A percentile compares a stretch with the other conserved stretches of the same genome.
Evolutionary conservation across 2,797 vertebrate genomes (phyloP).

Genomic region (Stomatorhinus walkeri): DNA sequence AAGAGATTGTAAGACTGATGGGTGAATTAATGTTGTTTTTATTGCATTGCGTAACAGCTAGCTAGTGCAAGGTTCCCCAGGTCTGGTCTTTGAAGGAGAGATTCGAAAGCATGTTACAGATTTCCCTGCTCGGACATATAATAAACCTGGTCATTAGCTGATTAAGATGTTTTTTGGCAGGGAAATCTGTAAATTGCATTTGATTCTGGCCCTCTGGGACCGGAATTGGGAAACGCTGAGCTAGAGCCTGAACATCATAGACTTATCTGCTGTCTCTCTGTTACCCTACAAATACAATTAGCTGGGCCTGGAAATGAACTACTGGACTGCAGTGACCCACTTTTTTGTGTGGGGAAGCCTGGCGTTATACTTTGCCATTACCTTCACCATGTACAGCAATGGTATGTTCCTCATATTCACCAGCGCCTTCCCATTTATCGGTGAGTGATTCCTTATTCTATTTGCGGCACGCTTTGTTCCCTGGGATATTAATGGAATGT

Average conservation of each 20-base stretch:
- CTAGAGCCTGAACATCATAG: neutral
- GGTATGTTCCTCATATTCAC: slow-evolving; percentile 71
- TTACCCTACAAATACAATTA: slow-evolving; percentile 34
- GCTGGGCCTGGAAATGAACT: slow-evolving; percentile 79
- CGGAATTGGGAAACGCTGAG: neutral
- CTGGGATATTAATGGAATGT: neutral
- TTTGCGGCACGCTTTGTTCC: neutral
- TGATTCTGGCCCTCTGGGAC: neutral
- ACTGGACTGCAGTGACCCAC: slow-evolving; percentile 88
- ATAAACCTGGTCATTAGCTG: neutral
- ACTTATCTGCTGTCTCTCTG: neutral
- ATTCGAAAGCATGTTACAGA: neutral
- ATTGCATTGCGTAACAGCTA: neutral
- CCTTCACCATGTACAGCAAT: slow-evolving; percentile 82
- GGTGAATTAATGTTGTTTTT: neutral
- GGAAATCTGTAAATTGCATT: neutral
- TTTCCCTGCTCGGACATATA: neutral
- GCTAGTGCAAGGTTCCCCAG: neutral
- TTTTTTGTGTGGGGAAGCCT: slow-evolving; percentile 86
- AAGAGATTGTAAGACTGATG: neutral
- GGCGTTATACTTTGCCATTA: slow-evolving; percentile 78
- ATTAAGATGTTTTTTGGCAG: neutral
- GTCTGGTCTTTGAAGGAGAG: neutral
- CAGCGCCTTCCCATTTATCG: slow-evolving; percentile 74
- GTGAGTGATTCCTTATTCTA: slow-evolving; percentile 54